These are phyloP conservation scores for Drosophila nigromelanica DNA, from an alignment of 1,140 invertebrate genomes.

Conservation along the genomic window DNA sequence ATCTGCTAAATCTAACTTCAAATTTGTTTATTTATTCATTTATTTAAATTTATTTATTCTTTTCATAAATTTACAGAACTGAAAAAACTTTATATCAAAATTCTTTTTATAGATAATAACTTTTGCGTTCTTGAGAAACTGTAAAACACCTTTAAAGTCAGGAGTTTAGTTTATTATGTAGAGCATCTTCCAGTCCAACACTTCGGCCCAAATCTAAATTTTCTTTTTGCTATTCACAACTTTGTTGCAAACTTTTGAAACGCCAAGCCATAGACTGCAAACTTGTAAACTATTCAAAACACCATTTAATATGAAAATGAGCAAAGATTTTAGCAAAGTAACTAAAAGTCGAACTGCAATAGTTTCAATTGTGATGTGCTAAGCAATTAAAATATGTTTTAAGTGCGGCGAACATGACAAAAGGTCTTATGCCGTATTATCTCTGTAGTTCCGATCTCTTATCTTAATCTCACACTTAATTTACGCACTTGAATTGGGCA, in stretches of 20 bases:
- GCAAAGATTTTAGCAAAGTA: slow-evolving; percentile 3
- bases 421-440: not conserved
- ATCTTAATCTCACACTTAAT: slow-evolving; percentile 16
- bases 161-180: not conserved
- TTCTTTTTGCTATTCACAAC: slow-evolving; percentile 1
- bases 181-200: not conserved
- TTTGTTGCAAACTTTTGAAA: slow-evolving; percentile 3
- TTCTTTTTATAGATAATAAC: too few relatives aligned
- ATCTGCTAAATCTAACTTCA: too few relatives aligned
- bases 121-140: too few relatives aligned
- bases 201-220: not conserved
- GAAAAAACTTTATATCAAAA: too few relatives aligned
- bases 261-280: not conserved
- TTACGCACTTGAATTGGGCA: slow-evolving; percentile 1
- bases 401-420: not conserved
- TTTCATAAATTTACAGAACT: too few relatives aligned
- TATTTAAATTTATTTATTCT: too few relatives aligned
- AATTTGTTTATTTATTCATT: too few relatives aligned
- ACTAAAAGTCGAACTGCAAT: not conserved
- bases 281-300: slow-evolving; percentile 9
- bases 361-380: not conserved
- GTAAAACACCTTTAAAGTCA: not conserved
- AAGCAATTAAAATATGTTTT: not conserved
- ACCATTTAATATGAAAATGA: slow-evolving; percentile 9
- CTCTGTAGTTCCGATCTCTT: not conserved